phyloP scores from a whole-genome alignment of 1,140 invertebrate genomes.

The Drosophila kanapiae region DNA sequence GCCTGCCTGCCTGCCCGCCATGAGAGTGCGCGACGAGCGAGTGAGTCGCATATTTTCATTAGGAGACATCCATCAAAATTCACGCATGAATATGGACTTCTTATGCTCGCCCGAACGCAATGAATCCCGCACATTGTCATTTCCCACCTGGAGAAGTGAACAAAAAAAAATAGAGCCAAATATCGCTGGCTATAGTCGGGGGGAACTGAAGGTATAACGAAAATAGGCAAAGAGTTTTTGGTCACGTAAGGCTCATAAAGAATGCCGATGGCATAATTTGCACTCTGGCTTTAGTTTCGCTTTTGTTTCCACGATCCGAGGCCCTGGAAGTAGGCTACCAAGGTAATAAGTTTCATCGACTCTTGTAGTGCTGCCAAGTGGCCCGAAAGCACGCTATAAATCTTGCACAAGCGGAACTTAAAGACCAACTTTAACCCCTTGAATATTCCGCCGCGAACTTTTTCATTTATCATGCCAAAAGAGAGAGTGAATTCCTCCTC shows the following conservation, averaged over 20 bases:
- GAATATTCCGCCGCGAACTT: slow-evolving; percentile 43
- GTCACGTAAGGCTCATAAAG: slow-evolving; percentile 78
- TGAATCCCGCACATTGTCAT: slow-evolving; percentile 59
- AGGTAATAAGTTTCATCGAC: slow-evolving; percentile 65
- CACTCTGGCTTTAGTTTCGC: slow-evolving; percentile 28
- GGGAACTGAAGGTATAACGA: slow-evolving; percentile 1
- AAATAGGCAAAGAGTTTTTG: slow-evolving; percentile 75
- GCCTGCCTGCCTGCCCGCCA: slow-evolving; percentile 40
- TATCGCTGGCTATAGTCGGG: slow-evolving; percentile 44
- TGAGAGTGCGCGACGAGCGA: not conserved
- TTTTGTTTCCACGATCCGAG: slow-evolving; percentile 49
- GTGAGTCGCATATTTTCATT: slow-evolving; percentile 71
- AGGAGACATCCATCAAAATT: slow-evolving; percentile 78
- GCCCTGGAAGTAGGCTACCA: slow-evolving; percentile 59
- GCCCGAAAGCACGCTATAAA: slow-evolving; percentile 61
- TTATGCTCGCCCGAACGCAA: slow-evolving; percentile 56
- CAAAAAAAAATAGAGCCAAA: slow-evolving; percentile 20
- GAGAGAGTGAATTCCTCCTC: slow-evolving; percentile 30
- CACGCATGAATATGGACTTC: slow-evolving; percentile 59
- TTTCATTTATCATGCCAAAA: slow-evolving; percentile 60
- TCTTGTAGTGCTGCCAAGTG: slow-evolving; percentile 50
- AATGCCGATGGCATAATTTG: slow-evolving; percentile 75
- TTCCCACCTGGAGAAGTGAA: slow-evolving; percentile 34
- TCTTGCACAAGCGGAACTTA: slow-evolving; percentile 37
- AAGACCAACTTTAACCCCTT: slow-evolving; percentile 53